phyloP scores from a whole-genome alignment of 1,140 invertebrate species.

The Zaprionus capensis region DNA sequence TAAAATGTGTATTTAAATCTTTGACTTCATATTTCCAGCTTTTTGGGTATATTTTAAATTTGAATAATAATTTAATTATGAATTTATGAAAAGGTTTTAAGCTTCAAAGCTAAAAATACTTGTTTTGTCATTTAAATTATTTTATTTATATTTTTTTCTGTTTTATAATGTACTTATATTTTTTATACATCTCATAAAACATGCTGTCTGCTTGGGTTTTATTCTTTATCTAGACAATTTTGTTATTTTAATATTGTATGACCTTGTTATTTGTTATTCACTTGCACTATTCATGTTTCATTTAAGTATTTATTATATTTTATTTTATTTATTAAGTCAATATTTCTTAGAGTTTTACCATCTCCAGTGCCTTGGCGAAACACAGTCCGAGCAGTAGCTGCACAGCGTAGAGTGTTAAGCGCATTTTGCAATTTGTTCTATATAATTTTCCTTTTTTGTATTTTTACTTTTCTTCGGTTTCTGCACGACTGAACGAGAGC shows the following conservation, averaged over 20 bases:
- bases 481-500: slow-evolving; percentile 73
- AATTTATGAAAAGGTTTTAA: too few species aligned
- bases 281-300: too few species aligned
- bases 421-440: slow-evolving; percentile 31
- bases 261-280: too few species aligned
- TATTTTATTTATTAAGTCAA: not conserved
- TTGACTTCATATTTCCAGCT: too few species aligned
- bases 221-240: not conserved
- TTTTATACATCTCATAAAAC: not conserved
- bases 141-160: not conserved
- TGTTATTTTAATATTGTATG: too few species aligned
- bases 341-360: slow-evolving; percentile 25
- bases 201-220: not conserved
- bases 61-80: too few species aligned
- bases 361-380: slow-evolving; percentile 37
- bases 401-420: slow-evolving; percentile 30
- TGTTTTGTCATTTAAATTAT: too few species aligned
- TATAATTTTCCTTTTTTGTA: not conserved
- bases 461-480: slow-evolving; percentile 19
- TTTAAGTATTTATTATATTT: not conserved
- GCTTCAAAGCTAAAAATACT: too few species aligned
- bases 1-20: too few species aligned
- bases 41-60: too few species aligned
- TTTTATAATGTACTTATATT: too few species aligned
- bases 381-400: slow-evolving; percentile 60